Evolutionary conservation across 2,113 vertebrate genomes (phyloP), one percentile per base, ranked within the genome.

Genomic region (Otocyon megalotis): DNA sequence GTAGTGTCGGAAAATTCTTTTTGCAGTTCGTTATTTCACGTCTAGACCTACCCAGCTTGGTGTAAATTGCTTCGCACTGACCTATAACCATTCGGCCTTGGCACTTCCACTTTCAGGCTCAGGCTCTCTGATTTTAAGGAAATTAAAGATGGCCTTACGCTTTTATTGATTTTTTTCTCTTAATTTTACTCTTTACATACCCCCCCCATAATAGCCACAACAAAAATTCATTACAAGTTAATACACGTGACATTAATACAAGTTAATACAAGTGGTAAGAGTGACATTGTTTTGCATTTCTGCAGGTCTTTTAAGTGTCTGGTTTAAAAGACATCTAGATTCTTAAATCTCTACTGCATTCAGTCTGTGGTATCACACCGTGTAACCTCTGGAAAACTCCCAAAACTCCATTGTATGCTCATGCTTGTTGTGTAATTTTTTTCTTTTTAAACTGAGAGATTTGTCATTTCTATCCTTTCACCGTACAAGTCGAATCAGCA

Each of bases 321-420:
- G 48, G 69, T 84, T 92, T 88, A 95, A 56, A 89, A 88, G 53
- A 67, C 54, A 50, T n/a, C 35, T 85, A 65, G 81, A 74, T 91
- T 86, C 17, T 86, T 87, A 60, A 88, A n/a, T 71, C 37, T 85
- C 74, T 43, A 79, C 19, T 90, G 69, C 48, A 19, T 93, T 76
- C 54, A 32, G 0, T 79, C 19, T 95, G 87, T 89, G 20, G 28
- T 97, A 19, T 81, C 43, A 87, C 28, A 65, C 50, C 58, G 37
- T 72, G 60, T 74, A 84, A 96, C 63, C 16, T 67, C 88, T 97
- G 94, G 83, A 76, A 97, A 89, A 72, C 81, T 30, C 83, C 32
- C 74, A 81, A 96, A 89, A 72, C 81, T 20, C 79, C 37, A 62
- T 24, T 54, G 67, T 84, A 56, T 32, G 35, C n/a, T 54, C 13